phyloP scores from a whole-genome alignment of 1,140 invertebrate species.

The Tetramorium alpestre region DNA sequence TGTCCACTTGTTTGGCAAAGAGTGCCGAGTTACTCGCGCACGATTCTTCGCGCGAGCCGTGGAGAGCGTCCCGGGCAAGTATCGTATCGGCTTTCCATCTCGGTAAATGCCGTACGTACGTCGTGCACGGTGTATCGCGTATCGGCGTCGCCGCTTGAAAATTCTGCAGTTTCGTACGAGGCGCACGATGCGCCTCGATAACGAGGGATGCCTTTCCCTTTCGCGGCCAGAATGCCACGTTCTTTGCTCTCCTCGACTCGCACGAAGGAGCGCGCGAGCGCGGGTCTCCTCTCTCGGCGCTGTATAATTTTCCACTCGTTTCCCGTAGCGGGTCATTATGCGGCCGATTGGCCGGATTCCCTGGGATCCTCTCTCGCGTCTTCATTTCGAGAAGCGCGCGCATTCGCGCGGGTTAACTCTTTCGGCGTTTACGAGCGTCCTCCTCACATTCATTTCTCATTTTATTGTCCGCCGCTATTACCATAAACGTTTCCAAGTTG shows the following conservation, averaged over 20 bases:
- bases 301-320: slow-evolving; percentile 69
- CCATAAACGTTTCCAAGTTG: neutral
- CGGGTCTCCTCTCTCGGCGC: slow-evolving; percentile 1
- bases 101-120: slow-evolving; percentile 21
- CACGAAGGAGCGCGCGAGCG: neutral
- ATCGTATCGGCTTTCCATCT: slow-evolving; percentile 45
- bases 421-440: neutral
- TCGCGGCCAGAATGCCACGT: slow-evolving; percentile 64
- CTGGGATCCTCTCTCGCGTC: slow-evolving; percentile 21
- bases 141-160: slow-evolving; percentile 20
- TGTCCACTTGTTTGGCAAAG: slow-evolving; percentile 19
- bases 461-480: slow-evolving; percentile 8
- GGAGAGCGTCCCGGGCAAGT: neutral
- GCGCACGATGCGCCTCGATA: slow-evolving; percentile 52
- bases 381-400: slow-evolving; percentile 12
- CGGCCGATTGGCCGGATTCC: slow-evolving; percentile 44
- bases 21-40: slow-evolving; percentile 26
- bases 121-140: neutral
- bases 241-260: slow-evolving; percentile 54
- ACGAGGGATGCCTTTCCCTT: slow-evolving; percentile 67
- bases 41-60: neutral
- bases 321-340: slow-evolving; percentile 59
- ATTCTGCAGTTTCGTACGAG: slow-evolving; percentile 39
- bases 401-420: neutral
- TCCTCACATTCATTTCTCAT: neutral